Evolutionary conservation across 2,888 invertebrate species (phyloP).

Genomic region (Crossocerus cetratus): DNA sequence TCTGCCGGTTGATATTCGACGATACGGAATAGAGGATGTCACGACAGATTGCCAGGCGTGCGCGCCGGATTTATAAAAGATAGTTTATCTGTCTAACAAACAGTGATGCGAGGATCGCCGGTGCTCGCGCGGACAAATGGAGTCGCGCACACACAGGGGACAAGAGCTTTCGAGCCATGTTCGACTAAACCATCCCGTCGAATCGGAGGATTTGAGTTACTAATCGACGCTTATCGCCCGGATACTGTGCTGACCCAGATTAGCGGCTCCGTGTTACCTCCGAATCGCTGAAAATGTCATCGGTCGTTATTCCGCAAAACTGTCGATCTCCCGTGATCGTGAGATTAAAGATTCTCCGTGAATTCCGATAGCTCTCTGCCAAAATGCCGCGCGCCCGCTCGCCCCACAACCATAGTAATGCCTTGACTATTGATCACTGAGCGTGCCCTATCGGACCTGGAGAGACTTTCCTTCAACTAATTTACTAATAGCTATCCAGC

Average conservation of each 20-base stretch:
- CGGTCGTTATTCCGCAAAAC: slow-evolving; percentile 7
- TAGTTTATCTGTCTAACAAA: slow-evolving; percentile 9
- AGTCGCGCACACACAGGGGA: background rate
- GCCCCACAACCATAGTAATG: too few relatives aligned
- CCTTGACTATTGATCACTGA: too few relatives aligned
- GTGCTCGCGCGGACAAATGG: slow-evolving; percentile 1
- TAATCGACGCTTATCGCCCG: slow-evolving; percentile 36
- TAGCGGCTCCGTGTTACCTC: slow-evolving; percentile 18
- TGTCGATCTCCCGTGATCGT: slow-evolving; percentile 8
- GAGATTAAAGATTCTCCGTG: background rate
- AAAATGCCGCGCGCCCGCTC: too few relatives aligned
- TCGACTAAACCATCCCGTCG: slow-evolving; percentile 21
- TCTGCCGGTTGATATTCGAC: background rate
- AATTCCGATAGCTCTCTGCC: too few relatives aligned
- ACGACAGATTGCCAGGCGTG: too few relatives aligned
- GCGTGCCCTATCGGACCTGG: too few relatives aligned
- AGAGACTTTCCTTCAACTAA: too few relatives aligned
- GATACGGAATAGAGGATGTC: background rate
- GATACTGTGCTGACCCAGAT: slow-evolving; percentile 22
- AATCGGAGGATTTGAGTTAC: slow-evolving; percentile 18
- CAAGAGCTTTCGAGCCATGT: slow-evolving; percentile 15
- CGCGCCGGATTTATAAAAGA: background rate
- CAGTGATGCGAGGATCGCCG: background rate
- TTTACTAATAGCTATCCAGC: too few relatives aligned
- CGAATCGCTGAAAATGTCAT: slow-evolving; percentile 23